phyloP scores from a whole-genome alignment of 2,888 invertebrate genomes.

The Orchesella flavescens region DNA sequence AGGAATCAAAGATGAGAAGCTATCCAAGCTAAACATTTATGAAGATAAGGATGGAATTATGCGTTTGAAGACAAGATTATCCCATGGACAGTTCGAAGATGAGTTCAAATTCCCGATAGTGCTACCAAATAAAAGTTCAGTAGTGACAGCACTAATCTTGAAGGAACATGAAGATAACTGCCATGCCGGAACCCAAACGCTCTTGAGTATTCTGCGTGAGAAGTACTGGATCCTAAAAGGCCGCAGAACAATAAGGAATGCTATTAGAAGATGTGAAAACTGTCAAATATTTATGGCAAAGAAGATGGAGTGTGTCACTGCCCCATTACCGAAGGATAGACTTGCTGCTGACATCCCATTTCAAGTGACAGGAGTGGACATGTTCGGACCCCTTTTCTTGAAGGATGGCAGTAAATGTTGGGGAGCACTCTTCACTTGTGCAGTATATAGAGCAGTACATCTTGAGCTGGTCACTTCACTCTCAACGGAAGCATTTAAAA shows the following conservation, averaged over 20 bases:
- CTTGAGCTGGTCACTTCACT: conserved; percentile 69
- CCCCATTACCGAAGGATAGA: conserved; percentile 6
- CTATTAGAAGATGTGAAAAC: conserved; percentile 65
- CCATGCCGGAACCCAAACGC: conserved; percentile 11
- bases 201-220: background rate
- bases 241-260: background rate
- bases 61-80: conserved; percentile 25
- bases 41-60: conserved; percentile 3
- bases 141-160: conserved; percentile 4
- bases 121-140: conserved; percentile 1
- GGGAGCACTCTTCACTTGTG: conserved; percentile 74
- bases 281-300: conserved; percentile 66
- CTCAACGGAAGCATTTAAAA: conserved; percentile 33
- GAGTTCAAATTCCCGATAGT: conserved; percentile 56
- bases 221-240: conserved; percentile 16
- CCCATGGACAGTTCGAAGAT: background rate
- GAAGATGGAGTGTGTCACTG: background rate
- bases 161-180: background rate
- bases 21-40: background rate
- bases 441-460: conserved; percentile 74
- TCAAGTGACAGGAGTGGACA: conserved; percentile 73
- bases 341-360: background rate
- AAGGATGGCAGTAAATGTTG: conserved; percentile 72
- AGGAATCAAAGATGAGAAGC: background rate
- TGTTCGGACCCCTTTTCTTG: conserved; percentile 73